phyloP scores from a whole-genome alignment of 2,797 vertebrate species.

The Holocentrus rufus region DNA sequence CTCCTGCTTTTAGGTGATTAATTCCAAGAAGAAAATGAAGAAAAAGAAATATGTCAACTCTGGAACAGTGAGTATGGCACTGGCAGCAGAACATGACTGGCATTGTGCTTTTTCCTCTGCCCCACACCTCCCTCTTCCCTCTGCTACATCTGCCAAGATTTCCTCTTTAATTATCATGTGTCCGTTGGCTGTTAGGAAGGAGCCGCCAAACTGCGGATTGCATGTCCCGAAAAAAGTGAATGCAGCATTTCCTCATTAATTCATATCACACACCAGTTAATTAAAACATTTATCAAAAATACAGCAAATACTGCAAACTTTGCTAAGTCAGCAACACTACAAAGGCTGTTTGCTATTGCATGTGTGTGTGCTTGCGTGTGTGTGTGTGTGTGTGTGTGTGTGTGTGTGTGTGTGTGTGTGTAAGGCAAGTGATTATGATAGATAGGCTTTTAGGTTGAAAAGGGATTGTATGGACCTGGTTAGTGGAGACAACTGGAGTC shows the following conservation, averaged over 20 bases:
- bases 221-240: constrained; percentile 30
- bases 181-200: constrained; percentile 37
- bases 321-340: background rate
- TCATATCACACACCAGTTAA: constrained; percentile 31
- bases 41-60: constrained; percentile 98
- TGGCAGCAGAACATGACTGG: constrained; percentile 20
- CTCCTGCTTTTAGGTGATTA: constrained; percentile 87
- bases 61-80: constrained; percentile 88
- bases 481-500: background rate
- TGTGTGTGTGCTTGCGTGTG: too few species aligned
- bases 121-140: constrained; percentile 12
- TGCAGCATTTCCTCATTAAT: constrained; percentile 32
- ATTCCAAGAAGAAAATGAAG: constrained; percentile 97
- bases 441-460: background rate
- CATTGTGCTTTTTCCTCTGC: constrained; percentile 24
- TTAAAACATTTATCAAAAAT: constrained; percentile 21
- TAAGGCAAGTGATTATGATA: background rate
- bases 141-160: constrained; percentile 17
- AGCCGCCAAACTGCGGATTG: constrained; percentile 31
- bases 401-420: background rate
- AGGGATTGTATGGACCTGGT: background rate
- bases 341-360: too few species aligned
- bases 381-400: background rate
- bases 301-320: background rate
- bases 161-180: constrained; percentile 38